phyloP scores from a whole-genome alignment of 2,113 vertebrate species.

The Dromiciops gliroides region DNA sequence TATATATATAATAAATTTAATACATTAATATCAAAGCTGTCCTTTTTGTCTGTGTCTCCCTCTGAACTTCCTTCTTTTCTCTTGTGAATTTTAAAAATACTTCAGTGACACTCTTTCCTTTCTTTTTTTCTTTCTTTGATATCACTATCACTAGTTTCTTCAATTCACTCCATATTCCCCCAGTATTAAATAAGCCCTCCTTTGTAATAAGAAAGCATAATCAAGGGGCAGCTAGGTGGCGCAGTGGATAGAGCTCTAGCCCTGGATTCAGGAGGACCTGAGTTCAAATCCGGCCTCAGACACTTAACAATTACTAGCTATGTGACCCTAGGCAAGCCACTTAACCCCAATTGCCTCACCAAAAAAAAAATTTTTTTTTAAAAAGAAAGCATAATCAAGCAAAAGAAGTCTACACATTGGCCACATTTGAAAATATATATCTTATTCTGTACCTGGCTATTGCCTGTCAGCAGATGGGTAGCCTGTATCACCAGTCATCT shows the following conservation, averaged over 20 bases:
- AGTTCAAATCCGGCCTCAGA: no score
- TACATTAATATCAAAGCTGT: not conserved
- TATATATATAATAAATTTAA: not conserved
- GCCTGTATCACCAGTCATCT: not conserved
- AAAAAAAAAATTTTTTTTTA: no score
- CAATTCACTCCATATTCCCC: not conserved
- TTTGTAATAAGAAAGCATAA: not conserved
- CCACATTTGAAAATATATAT: not conserved
- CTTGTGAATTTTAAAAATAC: not conserved
- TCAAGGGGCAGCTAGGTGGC: no score
- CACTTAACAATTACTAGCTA: no score
- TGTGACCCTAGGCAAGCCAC: no score
- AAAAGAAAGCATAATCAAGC: not conserved
- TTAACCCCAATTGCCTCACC: no score
- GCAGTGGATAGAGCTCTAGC: no score
- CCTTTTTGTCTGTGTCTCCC: not conserved
- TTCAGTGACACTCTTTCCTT: not conserved
- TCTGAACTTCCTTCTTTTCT: not conserved
- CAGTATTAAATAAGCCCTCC: not conserved
- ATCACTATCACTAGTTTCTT: not conserved
- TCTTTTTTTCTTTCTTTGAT: not conserved
- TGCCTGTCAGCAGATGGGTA: not conserved
- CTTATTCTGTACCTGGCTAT: not conserved
- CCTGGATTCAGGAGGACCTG: no score
- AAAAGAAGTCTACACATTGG: not conserved